Conservation (phyloP, 2,113 vertebrate genomes). For the Triplophysa tibetana region DNA sequence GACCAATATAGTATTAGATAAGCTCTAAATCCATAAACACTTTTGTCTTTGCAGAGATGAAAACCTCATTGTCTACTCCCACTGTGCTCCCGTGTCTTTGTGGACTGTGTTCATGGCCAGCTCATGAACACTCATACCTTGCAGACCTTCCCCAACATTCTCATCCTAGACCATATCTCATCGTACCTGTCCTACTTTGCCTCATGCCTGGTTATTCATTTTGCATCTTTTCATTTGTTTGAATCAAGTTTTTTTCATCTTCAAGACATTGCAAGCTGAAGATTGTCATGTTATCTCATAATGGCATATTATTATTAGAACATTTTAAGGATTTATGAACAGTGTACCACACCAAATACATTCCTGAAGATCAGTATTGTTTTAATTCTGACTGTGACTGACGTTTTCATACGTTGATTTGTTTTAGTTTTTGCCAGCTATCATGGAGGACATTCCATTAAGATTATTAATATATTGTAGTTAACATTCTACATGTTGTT, state of each 20-base stretch:
- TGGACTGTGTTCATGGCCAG: constrained; percentile 50
- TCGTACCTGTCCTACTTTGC: constrained; percentile 48
- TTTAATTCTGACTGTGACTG: background rate
- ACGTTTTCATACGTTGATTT: background rate
- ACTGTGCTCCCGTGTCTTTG: constrained; percentile 49
- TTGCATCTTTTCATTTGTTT: background rate
- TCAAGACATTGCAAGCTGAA: constrained; percentile 23
- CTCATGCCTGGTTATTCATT: constrained; percentile 50
- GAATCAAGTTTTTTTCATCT: constrained; percentile 38
- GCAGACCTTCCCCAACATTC: constrained; percentile 63
- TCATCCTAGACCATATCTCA: constrained; percentile 64
- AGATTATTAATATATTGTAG: too few species aligned
- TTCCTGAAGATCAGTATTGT: constrained; percentile 19
- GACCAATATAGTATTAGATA: constrained; percentile 55
- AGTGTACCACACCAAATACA: constrained; percentile 14
- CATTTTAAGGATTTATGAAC: constrained; percentile 24
- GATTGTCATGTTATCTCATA: constrained; percentile 29
- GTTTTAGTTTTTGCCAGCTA: constrained; percentile 11
- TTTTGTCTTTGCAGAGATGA: constrained; percentile 73
- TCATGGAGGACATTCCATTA: background rate
- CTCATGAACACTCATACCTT: constrained; percentile 47
- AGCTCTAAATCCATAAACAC: background rate
- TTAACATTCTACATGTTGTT: background rate
- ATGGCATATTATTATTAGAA: constrained; percentile 22
- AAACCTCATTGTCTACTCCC: constrained; percentile 61